Base-by-base conservation (phyloP, 2,888 invertebrate genomes). In the Nomada ferruginata region DNA sequence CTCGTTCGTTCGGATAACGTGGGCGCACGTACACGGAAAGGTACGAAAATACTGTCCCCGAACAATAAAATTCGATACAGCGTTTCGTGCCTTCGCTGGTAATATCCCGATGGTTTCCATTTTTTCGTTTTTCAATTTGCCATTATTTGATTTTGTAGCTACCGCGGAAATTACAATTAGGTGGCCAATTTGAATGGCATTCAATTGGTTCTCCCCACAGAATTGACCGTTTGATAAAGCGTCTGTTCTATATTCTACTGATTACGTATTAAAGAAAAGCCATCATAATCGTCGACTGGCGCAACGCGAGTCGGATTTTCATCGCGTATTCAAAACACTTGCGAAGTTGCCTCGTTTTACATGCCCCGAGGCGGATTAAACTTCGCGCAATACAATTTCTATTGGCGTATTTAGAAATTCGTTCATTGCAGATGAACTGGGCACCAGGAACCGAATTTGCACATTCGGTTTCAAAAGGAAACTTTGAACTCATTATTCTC, bases 11-110 rank as follows among this genome's bases (percentile, higher is more conserved):
- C 42, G 11, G 52, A 53, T 23, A 52, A 42, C 53, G 5, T 23
- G 57, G 57, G 0, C 26, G 36, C 23, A n/a, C 44, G 7, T 10
- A 13, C 42, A 36, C 36, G 5, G 13, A 63, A 60, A 52, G 57
- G 20, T 10, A 71, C 23, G 65, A 64, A 52, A 50, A 68, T n/a
- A 13, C 44, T 26, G 47, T 15, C 13, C 55, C 66, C 20, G 60
- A 76, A 71, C 75, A 68, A 71, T 26, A 50, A 76, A 76, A 72
- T 72, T 76, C 71, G 60, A 79, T 79, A 71, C 63, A 76, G 53
- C 42, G 55, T 52, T 29, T 23, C 36, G n/a, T 20, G 11, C 26
- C 44, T 18, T 13, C 47, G 23, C 42, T 15, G 18, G 57, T 7
- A 20, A 18, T 13, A n/a, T 15, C 7, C 23, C 36, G 26, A 26